phyloP scores from a whole-genome alignment of 2,888 invertebrate genomes.

The Tenthredo notha region DNA sequence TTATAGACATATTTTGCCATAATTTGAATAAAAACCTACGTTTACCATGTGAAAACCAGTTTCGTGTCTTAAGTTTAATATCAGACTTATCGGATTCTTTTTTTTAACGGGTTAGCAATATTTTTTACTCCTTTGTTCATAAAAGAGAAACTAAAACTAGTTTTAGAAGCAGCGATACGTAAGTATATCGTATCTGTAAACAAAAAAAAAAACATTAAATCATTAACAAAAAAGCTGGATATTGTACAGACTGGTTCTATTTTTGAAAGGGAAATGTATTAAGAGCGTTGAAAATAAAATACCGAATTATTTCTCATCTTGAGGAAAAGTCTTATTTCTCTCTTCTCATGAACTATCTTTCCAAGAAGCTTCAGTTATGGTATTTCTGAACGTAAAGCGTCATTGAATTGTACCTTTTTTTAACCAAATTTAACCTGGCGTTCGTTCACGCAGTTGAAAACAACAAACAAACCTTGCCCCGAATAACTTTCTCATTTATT shows the following conservation, averaged over 20 bases:
- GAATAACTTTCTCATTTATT: not conserved
- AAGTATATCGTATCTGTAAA: not conserved
- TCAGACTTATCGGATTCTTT: not conserved
- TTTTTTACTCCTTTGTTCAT: no score
- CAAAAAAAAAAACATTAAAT: no score
- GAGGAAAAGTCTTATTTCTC: not conserved
- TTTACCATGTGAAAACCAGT: not conserved
- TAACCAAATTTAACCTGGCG: not conserved
- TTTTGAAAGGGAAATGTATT: not conserved
- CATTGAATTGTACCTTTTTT: slow-evolving; percentile 7
- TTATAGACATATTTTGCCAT: not conserved
- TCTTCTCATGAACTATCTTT: not conserved
- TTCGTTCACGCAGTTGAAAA: not conserved
- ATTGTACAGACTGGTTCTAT: not conserved
- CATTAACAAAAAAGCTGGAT: not conserved
- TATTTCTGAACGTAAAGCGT: not conserved
- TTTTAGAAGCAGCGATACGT: no score
- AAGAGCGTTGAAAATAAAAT: not conserved
- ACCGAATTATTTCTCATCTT: not conserved
- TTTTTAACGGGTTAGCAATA: not conserved
- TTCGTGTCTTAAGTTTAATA: not conserved
- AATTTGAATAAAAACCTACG: no score
- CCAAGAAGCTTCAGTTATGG: not conserved
- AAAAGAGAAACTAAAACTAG: not conserved
- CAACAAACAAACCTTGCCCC: not conserved